Conservation (phyloP, 2,113 vertebrate genomes). For the Nymphicus hollandicus region DNA sequence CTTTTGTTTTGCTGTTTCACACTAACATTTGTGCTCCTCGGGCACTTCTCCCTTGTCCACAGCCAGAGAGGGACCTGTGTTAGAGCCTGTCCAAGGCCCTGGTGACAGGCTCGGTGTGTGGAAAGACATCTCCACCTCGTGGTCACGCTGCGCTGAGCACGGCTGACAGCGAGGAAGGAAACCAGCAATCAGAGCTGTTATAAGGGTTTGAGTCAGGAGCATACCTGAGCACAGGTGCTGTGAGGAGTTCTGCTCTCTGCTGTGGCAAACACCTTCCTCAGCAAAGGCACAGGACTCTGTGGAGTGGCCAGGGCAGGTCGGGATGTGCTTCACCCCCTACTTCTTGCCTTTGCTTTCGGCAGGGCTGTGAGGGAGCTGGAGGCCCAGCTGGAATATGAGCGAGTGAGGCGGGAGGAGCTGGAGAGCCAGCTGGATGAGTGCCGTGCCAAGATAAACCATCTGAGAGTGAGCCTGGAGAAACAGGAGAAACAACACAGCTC, state of each 20-base stretch:
- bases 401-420: constrained; percentile 76
- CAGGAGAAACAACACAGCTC: not conserved
- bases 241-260: not conserved
- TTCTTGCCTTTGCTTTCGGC: not conserved
- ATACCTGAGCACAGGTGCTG: not conserved
- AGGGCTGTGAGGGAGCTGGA: constrained; percentile 74
- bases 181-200: rapidly evolving
- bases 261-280: not conserved
- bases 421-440: constrained; percentile 76
- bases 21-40: not conserved
- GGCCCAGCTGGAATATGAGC: constrained; percentile 74
- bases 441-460: constrained; percentile 67
- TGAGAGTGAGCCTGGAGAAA: constrained; percentile 48
- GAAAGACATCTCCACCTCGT: not conserved
- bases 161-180: not conserved
- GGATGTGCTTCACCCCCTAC: not conserved
- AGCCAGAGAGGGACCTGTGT: not conserved
- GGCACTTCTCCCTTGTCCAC: not conserved
- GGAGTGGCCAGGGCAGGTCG: not conserved
- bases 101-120: not conserved
- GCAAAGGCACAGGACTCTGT: not conserved
- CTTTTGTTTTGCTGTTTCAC: not conserved
- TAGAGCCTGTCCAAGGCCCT: rapidly evolving
- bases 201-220: not conserved
- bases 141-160: not conserved